These are phyloP conservation scores for Chondrosia reniformis DNA, from an alignment of 37 sponge, comb jelly and placozoan species.

Conservation along the genomic window DNA sequence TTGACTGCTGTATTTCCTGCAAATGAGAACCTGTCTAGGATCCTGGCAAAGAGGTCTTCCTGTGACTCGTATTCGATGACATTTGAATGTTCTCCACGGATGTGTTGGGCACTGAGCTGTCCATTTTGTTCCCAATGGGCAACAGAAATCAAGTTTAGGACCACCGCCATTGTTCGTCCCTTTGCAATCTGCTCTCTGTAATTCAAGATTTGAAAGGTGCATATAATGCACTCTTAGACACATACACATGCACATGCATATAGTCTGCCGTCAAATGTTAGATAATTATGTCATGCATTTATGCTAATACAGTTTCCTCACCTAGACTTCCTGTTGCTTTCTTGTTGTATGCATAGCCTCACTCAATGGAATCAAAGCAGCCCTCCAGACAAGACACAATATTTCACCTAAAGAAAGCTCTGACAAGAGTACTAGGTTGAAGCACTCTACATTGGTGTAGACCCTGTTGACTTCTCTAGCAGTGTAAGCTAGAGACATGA, in stretches of 20 bases:
- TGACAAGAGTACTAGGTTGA: conserved; percentile 10
- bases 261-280: too few species aligned
- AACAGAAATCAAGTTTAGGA: neutral
- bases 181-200: too few species aligned
- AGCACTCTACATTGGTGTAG: neutral
- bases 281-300: too few species aligned
- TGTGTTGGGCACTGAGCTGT: neutral
- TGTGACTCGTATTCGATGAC: neutral
- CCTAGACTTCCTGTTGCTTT: conserved; percentile 7
- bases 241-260: too few species aligned
- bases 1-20: neutral
- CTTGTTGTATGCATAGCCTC: neutral
- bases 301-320: too few species aligned
- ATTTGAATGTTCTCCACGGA: neutral
- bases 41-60: neutral
- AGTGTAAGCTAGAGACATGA: neutral
- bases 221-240: too few species aligned
- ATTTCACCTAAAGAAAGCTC: neutral
- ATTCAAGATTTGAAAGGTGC: too few species aligned
- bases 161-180: neutral
- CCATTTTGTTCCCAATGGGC: conserved; percentile 2
- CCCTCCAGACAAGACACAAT: neutral
- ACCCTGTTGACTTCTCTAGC: conserved; percentile 6
- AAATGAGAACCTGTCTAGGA: neutral
- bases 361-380: conserved; percentile 17